phyloP scores from a whole-genome alignment of 2,888 invertebrate genomes.

The Ditula angustiorana region DNA sequence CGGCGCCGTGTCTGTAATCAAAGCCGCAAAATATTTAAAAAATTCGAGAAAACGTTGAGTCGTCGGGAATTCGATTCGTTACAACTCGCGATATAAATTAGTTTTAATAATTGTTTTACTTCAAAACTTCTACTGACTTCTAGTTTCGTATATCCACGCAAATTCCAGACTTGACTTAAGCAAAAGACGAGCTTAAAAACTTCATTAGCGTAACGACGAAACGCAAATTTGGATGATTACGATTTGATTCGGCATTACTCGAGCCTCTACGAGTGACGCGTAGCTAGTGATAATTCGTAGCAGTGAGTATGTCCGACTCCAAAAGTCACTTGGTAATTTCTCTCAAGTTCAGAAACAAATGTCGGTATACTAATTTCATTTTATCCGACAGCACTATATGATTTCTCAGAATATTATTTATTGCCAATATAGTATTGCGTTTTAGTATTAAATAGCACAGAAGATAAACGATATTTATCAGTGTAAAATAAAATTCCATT shows the following conservation, averaged over 20 bases:
- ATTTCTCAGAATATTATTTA: neutral
- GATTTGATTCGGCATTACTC: too few species aligned
- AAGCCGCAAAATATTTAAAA: neutral
- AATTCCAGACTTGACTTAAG: too few species aligned
- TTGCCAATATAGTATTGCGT: neutral
- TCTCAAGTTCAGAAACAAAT: neutral
- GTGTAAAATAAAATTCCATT: too few species aligned
- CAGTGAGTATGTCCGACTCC: neutral
- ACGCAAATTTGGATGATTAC: too few species aligned
- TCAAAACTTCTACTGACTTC: too few species aligned
- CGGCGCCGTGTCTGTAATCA: neutral
- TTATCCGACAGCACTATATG: neutral
- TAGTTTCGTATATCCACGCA: too few species aligned
- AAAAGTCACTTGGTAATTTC: neutral
- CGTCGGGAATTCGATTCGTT: too few species aligned
- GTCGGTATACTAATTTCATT: neutral
- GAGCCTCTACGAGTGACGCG: neutral
- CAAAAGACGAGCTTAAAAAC: too few species aligned
- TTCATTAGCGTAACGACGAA: too few species aligned
- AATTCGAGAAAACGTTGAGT: neutral
- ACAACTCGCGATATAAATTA: too few species aligned
- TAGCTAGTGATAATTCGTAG: neutral
- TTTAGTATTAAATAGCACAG: neutral
- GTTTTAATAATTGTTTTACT: too few species aligned
- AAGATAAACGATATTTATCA: too few species aligned